Evolutionary conservation across 2,888 invertebrate species (phyloP).

Genomic region (Scelioninae gen. 1): DNA sequence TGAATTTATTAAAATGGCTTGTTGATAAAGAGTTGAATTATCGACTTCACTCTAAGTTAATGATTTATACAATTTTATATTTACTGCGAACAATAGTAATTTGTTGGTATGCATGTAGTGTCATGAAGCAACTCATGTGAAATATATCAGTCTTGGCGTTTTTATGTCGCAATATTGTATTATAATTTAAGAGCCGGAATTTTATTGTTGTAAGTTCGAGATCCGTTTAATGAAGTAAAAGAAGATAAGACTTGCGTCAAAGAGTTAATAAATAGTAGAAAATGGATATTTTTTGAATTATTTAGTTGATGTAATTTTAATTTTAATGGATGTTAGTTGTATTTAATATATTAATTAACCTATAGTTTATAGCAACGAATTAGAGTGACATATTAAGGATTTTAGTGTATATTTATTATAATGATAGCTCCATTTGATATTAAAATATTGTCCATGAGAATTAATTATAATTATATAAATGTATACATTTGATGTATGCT

Average conservation of each 20-base stretch:
- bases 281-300: not conserved
- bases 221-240: constrained; percentile 11
- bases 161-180: constrained; percentile 1
- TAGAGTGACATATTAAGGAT: not conserved
- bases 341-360: no score
- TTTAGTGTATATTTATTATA: not conserved
- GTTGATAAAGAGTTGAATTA: constrained; percentile 29
- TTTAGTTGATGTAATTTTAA: no score
- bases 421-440: no score
- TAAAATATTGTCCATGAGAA: not conserved
- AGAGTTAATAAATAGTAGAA: not conserved
- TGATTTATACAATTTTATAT: constrained; percentile 36
- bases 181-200: constrained; percentile 15
- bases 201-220: not conserved
- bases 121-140: no score
- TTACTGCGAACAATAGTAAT: constrained; percentile 28
- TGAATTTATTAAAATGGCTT: constrained; percentile 45
- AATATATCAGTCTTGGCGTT: constrained; percentile 10
- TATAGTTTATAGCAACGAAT: no score
- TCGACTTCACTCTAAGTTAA: constrained; percentile 5
- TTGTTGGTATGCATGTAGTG: not conserved
- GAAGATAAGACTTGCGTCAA: constrained; percentile 15
- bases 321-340: no score
- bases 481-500: not conserved
- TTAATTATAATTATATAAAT: not conserved